These are phyloP conservation scores for Buphagus erythrorhynchus DNA, from an alignment of 2,797 vertebrate species.

Conservation along the genomic window DNA sequence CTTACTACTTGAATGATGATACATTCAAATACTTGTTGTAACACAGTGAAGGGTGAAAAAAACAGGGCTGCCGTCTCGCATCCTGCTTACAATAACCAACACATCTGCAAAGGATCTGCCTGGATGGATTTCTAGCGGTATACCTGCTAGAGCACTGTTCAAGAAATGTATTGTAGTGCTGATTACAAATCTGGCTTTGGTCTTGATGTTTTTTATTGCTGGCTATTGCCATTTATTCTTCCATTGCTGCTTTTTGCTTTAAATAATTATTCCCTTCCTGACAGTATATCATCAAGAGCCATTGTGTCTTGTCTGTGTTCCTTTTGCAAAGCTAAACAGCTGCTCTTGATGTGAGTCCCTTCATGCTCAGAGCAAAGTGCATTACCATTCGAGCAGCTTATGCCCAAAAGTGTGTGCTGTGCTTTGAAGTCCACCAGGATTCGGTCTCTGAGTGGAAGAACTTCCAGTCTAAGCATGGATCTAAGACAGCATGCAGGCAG, in stretches of 20 bases:
- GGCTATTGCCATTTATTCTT: background rate
- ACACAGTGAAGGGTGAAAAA: background rate
- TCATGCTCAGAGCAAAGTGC: background rate
- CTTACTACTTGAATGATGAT: background rate
- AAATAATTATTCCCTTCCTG: background rate
- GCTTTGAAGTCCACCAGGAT: background rate
- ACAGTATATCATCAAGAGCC: fast-evolving
- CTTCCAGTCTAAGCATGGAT: background rate
- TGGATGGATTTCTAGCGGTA: background rate
- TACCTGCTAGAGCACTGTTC: background rate
- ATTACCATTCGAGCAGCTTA: background rate
- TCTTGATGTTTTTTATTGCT: background rate
- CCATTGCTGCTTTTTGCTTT: background rate
- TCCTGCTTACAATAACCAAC: background rate
- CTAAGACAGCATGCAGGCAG: fast-evolving
- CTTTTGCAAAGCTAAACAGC: background rate
- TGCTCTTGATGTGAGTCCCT: background rate
- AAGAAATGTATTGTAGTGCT: background rate
- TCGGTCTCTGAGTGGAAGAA: fast-evolving
- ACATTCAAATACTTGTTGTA: background rate
- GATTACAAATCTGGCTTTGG: background rate
- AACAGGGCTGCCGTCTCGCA: background rate
- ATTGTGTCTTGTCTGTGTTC: background rate
- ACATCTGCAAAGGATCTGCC: background rate
- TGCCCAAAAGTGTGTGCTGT: fast-evolving